These are phyloP conservation scores for Pseudoatta argentina DNA, from an alignment of 1,140 invertebrate species.

Conservation along the genomic window DNA sequence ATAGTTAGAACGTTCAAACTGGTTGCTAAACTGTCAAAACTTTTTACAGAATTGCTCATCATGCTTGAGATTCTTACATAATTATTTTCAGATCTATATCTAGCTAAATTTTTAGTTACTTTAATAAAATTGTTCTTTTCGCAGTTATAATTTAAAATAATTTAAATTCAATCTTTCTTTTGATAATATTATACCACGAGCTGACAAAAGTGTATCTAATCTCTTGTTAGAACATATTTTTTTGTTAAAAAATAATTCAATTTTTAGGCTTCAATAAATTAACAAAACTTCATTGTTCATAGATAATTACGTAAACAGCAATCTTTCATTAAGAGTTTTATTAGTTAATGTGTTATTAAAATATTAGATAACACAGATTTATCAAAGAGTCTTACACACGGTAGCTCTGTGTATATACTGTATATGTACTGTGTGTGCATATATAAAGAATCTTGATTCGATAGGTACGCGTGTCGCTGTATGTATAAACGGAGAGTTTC, in stretches of 20 bases:
- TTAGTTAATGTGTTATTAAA: background rate
- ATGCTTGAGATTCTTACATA: no score
- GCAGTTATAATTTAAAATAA: background rate
- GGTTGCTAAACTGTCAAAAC: no score
- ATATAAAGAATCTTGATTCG: conserved; percentile 9
- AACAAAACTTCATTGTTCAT: background rate
- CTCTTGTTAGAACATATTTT: background rate
- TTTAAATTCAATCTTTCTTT: background rate
- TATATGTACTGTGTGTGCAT: background rate
- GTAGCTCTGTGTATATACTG: background rate
- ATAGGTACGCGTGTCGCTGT: conserved; percentile 61
- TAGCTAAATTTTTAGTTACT: no score
- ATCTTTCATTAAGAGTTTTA: background rate
- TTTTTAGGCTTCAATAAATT: background rate
- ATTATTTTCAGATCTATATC: no score
- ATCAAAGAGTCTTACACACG: background rate
- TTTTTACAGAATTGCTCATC: no score
- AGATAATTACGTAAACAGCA: background rate
- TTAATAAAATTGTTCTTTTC: no score
- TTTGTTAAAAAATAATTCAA: background rate
- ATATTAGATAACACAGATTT: background rate
- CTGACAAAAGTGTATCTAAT: background rate
- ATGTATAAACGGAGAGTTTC: conserved; percentile 59
- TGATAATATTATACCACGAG: background rate
- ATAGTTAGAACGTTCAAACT: no score